Base-by-base conservation (phyloP, 2,888 invertebrate genomes). In the Drosophila anomalata region DNA sequence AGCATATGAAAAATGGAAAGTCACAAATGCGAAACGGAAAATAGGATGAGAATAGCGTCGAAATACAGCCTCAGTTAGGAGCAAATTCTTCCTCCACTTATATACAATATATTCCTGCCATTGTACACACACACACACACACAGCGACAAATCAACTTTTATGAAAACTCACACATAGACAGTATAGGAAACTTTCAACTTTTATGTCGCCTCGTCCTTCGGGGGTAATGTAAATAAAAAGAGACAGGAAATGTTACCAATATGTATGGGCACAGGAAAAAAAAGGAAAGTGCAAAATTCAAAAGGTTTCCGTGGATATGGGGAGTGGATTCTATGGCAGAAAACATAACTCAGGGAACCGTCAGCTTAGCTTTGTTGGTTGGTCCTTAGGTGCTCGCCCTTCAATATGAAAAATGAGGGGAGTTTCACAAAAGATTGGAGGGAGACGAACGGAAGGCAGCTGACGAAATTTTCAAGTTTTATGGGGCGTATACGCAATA, bases 1-100 rank as follows among this genome's bases (percentile, higher is more conserved):
- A 81, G 74, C 85, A 79, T 82, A 88, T 84, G 89, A 88, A 87
- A 88, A 87, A 88, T 89, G 81, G 81, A 89, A 87, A 84, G 82
- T 88, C 84, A 84, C 77, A 89, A 75, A 73, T 76, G 73, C 69
- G 59, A 26, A 66, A 57, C 53, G 58, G 54, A 31, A 52, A 69
- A 73, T 48, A 39, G 65, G 59, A 74, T 41, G 26, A 22, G 20
- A 51, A 62, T 76, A 72, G 68, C 61, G 51, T 70, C 68, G 57
- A 56, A 67, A 55, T 44, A 59, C 65, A 47, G 33, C 55, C 56
- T 59, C 52, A 62, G 59, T 58, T 67, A 56, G 50, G 17, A 29
- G 22, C 58, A 62, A 48, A 57, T 50, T 62, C 59, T 59, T 42
- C 42, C 26, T 48, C 62, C 72, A 62, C 72, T 79, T 76, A 62